Base-by-base conservation (phyloP, 2,797 vertebrate genomes). In the Gila robusta region DNA sequence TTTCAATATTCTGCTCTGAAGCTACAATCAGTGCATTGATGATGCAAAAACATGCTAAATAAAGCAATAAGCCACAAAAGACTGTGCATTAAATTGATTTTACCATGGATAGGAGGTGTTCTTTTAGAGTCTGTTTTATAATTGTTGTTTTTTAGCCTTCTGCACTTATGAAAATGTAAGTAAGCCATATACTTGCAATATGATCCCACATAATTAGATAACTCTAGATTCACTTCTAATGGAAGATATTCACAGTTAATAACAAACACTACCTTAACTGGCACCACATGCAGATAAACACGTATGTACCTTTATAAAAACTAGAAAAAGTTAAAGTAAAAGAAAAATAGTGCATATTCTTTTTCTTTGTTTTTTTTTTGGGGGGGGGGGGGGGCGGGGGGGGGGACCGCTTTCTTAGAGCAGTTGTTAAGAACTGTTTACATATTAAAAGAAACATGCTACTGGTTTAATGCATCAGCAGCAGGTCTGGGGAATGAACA, bases 401-500 rank as follows among this genome's bases (percentile, higher is more conserved):
- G 44, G 11, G 3, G 12, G 0, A 1, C 16, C 17, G 7, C 52
- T 59, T 59, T 59, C n/a, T 64, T 4, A 64, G 62, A 64, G 62
- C 62, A 16, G 59, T 64, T 64, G 12, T 64, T 64, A 28, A 64
- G 59, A 64, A 67, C 6, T 67, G 66, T 95, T 94, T 62, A 64
- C n/a, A 64, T 64, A 64, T 26, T 64, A 28, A 92, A 92, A 91
- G 76, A 88, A 94, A 94, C 90, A 85, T 88, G 77, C 86, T 87
- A 86, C 90, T 91, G 91, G 91, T 88, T 87, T 92, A 92, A 94
- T 91, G 92, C 93, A 90, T 93, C 88, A 86, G 87, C 23, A 88
- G 52, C 86, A 87, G 91, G 90, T 71, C 91, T 91, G 89, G 87
- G 90, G 62, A 28, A 64, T 19, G 14, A 49, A 28, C n/a, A 10